Base-by-base conservation (phyloP, 92 coral and sea anemone species). In the Meandrina meandrites region DNA sequence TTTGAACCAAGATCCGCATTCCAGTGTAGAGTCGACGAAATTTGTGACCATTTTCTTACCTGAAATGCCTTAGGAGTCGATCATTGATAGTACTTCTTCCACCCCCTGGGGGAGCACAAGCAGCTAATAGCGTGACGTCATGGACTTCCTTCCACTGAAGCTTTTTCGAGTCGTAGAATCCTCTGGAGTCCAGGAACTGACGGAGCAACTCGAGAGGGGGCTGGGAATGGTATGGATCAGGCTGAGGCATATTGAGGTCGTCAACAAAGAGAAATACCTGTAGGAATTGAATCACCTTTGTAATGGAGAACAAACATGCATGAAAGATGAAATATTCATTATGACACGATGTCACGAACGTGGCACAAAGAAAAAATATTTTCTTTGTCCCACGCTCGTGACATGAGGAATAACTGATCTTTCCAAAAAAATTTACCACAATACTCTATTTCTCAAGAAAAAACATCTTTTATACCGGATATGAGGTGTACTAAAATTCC, bases 161-260 rank as follows among this genome's bases (percentile, higher is more conserved):
- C 84, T 90, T 95, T 34, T 89, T 91, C 58, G 99, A 93, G 93
- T 97, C 97, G 85, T 92, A 92, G 86, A 97, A 97, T 24, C 99
- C 99, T 73, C 97, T 96, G 6, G 92, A 88, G 81, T 97, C 99
- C 73, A 97, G 85, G 83, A 95, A 81, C 91, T 97, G 96, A 74
- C 99, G 98, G 31, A 95, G 85, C 81, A 97, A 86, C 68, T 97
- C 99, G 82, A 97, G 90, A 50, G 99, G 98, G 60, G 99, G 96
- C 77, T 97, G 99, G 62, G 98, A 87, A 37, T 93, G 91, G 86
- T 92, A 97, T 48, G 90, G 91, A 81, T 97, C 99, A 4, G 97
- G 98, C 73, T 95, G 97, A 47, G 99, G 99, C 98, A 97, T 95
- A 91, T 97, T 97, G 72, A 97, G 94, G 89, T 97, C 99, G 83